Evolutionary conservation across 2,113 vertebrate genomes (phyloP).

Genomic region (Litocranius walleri): DNA sequence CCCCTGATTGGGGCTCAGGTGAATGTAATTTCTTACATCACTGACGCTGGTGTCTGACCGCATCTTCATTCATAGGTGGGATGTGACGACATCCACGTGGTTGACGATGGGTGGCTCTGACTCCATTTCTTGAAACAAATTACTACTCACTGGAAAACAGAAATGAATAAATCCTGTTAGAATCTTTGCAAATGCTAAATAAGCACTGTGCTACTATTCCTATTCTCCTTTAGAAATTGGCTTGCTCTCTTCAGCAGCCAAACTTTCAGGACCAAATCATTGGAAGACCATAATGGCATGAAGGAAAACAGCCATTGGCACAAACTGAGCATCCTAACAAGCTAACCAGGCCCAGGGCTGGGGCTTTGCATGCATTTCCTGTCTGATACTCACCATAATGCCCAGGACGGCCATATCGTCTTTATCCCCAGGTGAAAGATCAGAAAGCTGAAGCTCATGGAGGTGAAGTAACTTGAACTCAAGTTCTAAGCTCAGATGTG

Average conservation of each 20-base stretch:
- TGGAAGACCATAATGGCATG: not conserved
- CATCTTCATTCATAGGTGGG: not conserved
- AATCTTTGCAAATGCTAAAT: not conserved
- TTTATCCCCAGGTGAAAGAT: not conserved
- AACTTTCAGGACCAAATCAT: not conserved
- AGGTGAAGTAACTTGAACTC: not conserved
- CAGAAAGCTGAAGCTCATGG: not conserved
- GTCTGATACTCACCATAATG: not conserved
- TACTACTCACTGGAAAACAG: not conserved
- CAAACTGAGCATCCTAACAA: accelerated
- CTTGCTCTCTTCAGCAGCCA: not conserved
- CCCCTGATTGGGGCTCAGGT: not conserved
- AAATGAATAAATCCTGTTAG: not conserved
- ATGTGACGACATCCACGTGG: not conserved
- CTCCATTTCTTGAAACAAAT: not conserved
- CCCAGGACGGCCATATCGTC: not conserved
- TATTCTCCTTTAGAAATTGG: not conserved
- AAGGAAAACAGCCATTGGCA: not conserved
- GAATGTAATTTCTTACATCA: not conserved
- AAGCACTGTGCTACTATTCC: not conserved
- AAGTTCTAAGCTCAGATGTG: not conserved
- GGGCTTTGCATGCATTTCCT: not conserved
- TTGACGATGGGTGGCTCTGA: not conserved
- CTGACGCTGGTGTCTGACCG: not conserved
- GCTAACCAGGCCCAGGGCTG: not conserved